phyloP scores from a whole-genome alignment of 1,140 invertebrate genomes.

The Rhizoglyphus robini region DNA sequence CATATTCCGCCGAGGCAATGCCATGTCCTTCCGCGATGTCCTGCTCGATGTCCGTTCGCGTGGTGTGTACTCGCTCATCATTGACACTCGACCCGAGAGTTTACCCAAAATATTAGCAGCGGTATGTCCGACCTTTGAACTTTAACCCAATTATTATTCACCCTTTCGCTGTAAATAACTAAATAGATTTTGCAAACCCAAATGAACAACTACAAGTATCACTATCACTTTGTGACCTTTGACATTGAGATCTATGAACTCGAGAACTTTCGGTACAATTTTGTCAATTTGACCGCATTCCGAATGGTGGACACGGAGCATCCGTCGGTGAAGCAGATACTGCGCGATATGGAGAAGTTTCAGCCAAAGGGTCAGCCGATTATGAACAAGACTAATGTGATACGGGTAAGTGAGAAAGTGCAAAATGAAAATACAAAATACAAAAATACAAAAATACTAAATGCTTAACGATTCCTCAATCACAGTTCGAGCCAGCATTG shows the following conservation, averaged over 20 bases:
- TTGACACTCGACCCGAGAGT: constrained; percentile 61
- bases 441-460: background rate
- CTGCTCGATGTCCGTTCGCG: constrained; percentile 63
- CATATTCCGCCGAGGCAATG: constrained; percentile 62
- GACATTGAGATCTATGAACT: constrained; percentile 79
- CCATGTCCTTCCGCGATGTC: constrained; percentile 58
- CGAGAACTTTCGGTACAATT: constrained; percentile 86
- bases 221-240: constrained; percentile 83
- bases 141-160: background rate
- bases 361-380: constrained; percentile 60
- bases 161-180: background rate
- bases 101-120: constrained; percentile 63
- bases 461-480: background rate
- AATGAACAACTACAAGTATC: constrained; percentile 85
- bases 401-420: constrained; percentile 51
- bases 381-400: constrained; percentile 53
- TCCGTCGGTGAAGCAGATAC: constrained; percentile 52
- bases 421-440: background rate
- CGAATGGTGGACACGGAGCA: constrained; percentile 66
- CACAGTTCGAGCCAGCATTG: constrained; percentile 73
- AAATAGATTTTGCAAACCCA: constrained; percentile 74
- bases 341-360: constrained; percentile 75
- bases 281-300: constrained; percentile 82
- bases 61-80: constrained; percentile 66
- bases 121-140: constrained; percentile 46